Conservation (phyloP, 1,140 invertebrate genomes). For the Samia ricini region DNA sequence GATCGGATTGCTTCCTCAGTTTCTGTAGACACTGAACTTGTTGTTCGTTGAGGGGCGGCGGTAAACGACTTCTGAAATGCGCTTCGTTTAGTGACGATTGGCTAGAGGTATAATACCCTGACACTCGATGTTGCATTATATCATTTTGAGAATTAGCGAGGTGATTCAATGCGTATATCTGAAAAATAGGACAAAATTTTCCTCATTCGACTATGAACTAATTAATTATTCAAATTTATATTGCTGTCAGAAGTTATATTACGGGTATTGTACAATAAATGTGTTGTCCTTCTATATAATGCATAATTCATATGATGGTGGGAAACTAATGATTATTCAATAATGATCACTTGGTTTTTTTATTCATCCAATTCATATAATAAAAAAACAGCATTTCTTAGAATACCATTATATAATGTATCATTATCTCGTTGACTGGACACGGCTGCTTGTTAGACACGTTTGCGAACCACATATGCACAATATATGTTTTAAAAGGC, state of each 20-base stretch:
- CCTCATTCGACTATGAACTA: background rate
- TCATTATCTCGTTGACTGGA: no score
- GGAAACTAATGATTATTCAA: no score
- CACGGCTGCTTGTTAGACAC: no score
- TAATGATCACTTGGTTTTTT: no score
- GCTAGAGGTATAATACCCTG: constrained; percentile 89
- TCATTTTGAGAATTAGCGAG: constrained; percentile 83
- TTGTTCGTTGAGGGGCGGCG: constrained; percentile 68
- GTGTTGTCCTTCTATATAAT: background rate
- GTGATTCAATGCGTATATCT: constrained; percentile 83
- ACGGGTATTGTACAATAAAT: background rate
- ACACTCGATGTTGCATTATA: constrained; percentile 87
- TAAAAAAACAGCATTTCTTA: no score
- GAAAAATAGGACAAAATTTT: constrained; percentile 37
- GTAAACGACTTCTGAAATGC: constrained; percentile 39
- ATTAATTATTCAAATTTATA: no score
- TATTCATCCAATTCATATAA: no score
- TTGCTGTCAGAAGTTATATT: no score
- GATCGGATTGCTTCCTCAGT: constrained; percentile 90
- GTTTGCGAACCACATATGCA: no score
- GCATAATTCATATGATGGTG: no score
- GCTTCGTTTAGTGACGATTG: constrained; percentile 68
- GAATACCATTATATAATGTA: no score
- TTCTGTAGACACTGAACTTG: constrained; percentile 84
- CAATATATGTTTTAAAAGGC: no score